A percentile compares a stretch with the other conserved stretches of the same genome.
Conservation (phyloP, 2,888 invertebrate genomes). For the Pediacus dermestoides region DNA sequence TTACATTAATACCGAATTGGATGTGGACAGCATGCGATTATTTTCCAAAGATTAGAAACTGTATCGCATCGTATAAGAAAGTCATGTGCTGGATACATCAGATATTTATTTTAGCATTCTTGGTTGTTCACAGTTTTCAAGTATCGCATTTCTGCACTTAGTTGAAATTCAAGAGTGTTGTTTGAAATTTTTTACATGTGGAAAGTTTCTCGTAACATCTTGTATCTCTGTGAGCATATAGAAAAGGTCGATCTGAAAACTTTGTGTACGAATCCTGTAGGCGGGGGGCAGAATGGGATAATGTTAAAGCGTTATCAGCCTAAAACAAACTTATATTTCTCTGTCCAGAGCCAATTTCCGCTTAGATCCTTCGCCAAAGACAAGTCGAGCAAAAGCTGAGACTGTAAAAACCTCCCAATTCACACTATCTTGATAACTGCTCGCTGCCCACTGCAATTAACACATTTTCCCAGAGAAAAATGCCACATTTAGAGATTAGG, state of each 20-base stretch:
- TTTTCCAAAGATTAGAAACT: not conserved
- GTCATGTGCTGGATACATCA: not conserved
- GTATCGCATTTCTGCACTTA: slow-evolving; percentile 27
- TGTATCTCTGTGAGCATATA: slow-evolving; percentile 33
- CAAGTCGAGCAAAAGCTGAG: slow-evolving; percentile 34
- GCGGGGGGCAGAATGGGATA: too few relatives aligned
- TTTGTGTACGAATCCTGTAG: slow-evolving; percentile 32
- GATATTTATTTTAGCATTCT: too few relatives aligned
- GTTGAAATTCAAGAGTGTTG: slow-evolving; percentile 36
- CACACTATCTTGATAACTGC: slow-evolving; percentile 40
- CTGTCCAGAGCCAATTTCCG: slow-evolving; percentile 43
- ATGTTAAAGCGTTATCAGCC: slow-evolving; percentile 39
- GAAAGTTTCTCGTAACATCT: slow-evolving; percentile 39
- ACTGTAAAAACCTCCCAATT: slow-evolving; percentile 36
- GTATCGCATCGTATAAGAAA: not conserved
- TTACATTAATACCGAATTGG: not conserved
- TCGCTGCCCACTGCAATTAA: slow-evolving; percentile 39
- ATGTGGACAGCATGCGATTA: slow-evolving; percentile 1
- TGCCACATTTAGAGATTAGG: slow-evolving; percentile 22
- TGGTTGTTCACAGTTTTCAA: slow-evolving; percentile 17
- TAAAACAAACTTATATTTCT: slow-evolving; percentile 44
- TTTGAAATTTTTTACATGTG: slow-evolving; percentile 38
- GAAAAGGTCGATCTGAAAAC: slow-evolving; percentile 34
- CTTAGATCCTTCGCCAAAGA: slow-evolving; percentile 30
- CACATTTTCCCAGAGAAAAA: slow-evolving; percentile 30